Conservation (phyloP, 2,888 invertebrate species). For the Teleiodes luculella region DNA sequence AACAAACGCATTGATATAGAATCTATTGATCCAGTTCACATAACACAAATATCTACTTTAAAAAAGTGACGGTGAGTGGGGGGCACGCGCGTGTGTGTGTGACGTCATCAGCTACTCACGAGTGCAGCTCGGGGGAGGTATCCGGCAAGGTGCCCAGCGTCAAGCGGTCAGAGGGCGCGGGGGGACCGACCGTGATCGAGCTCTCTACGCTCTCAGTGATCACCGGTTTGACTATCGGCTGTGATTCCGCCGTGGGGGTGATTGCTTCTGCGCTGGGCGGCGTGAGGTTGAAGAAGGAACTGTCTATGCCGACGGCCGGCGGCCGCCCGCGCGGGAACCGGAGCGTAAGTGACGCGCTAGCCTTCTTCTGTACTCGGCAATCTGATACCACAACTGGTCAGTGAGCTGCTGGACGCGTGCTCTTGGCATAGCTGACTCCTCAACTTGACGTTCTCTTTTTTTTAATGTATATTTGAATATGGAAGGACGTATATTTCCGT, state of each 20-base stretch:
- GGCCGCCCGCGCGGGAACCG: constrained; percentile 67
- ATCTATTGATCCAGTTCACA: constrained; percentile 24
- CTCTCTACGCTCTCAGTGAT: constrained; percentile 37
- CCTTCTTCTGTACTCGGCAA: constrained; percentile 71
- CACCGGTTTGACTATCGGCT: constrained; percentile 14
- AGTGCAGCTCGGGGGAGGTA: constrained; percentile 68
- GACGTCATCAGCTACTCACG: constrained; percentile 60
- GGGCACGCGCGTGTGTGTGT: constrained; percentile 13
- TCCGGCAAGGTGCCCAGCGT: constrained; percentile 54
- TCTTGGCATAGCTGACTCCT: not conserved
- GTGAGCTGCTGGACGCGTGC: not conserved
- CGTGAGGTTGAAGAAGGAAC: constrained; percentile 63
- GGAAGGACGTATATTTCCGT: no score
- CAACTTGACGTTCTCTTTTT: not conserved
- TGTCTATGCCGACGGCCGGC: constrained; percentile 60
- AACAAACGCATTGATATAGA: not conserved
- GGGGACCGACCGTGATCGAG: constrained; percentile 26
- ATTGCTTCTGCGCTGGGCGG: constrained; percentile 69
- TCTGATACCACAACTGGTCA: constrained; percentile 51
- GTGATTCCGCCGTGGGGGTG: constrained; percentile 46
- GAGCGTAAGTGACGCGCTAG: constrained; percentile 65
- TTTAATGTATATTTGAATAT: not conserved
- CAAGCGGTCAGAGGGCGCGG: not conserved
- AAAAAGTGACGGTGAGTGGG: constrained; percentile 6
- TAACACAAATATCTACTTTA: constrained; percentile 7